Conservation (phyloP, 2,888 invertebrate species). For the Congeria kusceri region DNA sequence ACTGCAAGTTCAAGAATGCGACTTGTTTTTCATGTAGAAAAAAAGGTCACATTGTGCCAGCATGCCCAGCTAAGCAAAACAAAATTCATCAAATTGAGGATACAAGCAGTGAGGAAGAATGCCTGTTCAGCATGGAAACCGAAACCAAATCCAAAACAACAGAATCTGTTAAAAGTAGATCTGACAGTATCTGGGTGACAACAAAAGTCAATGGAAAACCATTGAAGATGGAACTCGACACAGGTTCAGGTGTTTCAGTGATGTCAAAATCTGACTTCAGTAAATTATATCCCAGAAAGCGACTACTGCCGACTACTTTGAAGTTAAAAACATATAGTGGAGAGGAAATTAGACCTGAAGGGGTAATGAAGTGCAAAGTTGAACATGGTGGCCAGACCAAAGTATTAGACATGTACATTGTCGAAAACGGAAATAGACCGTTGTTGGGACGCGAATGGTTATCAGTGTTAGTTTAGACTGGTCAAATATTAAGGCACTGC, state of each 20-base stretch:
- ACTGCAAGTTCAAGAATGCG: conserved; percentile 33
- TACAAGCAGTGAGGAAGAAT: background rate
- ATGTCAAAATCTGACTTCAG: too few relatives aligned
- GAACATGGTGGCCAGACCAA: conserved; percentile 12
- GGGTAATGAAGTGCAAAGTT: conserved; percentile 32
- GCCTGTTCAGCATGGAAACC: background rate
- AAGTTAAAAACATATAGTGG: conserved; percentile 49
- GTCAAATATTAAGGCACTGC: conserved; percentile 32
- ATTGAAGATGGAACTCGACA: conserved; percentile 60
- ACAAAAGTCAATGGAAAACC: conserved; percentile 41
- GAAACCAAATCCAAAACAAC: too few relatives aligned
- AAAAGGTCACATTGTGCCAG: conserved; percentile 30
- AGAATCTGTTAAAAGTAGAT: background rate
- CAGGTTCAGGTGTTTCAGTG: conserved; percentile 59
- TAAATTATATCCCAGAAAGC: conserved; percentile 27
- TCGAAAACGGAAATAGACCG: conserved; percentile 43
- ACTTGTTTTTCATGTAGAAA: conserved; percentile 22
- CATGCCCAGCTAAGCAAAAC: background rate
- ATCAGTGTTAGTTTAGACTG: conserved; percentile 32
- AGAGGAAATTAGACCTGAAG: conserved; percentile 33
- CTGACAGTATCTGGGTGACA: conserved; percentile 19
- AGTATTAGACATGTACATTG: conserved; percentile 46
- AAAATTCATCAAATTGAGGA: conserved; percentile 1
- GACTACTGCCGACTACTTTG: conserved; percentile 14
- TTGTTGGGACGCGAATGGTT: conserved; percentile 57